These are phyloP conservation scores for Falco berigora DNA, from an alignment of 2,797 vertebrate species.

Conservation along the genomic window DNA sequence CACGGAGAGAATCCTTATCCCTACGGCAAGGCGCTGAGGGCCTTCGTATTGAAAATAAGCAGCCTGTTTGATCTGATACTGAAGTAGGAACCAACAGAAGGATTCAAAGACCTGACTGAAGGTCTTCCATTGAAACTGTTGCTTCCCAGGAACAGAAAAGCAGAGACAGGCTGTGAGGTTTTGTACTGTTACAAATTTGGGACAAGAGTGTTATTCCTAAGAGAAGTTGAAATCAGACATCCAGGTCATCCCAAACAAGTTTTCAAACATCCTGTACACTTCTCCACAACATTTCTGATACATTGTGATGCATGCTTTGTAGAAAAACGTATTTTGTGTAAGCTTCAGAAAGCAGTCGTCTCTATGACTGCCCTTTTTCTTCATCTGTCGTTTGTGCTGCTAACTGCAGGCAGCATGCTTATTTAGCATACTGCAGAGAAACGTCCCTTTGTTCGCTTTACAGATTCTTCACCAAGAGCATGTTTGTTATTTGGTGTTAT, in stretches of 20 bases:
- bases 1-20: not conserved
- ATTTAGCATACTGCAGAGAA: not conserved
- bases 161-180: not conserved
- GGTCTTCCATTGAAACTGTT: not conserved
- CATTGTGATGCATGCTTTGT: not conserved
- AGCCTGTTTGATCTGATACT: not conserved
- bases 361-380: not conserved
- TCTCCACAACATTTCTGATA: not conserved
- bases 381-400: not conserved
- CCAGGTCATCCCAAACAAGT: not conserved
- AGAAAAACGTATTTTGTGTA: not conserved
- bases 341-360: not conserved
- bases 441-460: not conserved
- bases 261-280: not conserved
- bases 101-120: not conserved
- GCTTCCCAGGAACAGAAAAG: not conserved
- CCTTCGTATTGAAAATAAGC: not conserved
- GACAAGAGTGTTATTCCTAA: not conserved
- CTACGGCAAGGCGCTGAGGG: not conserved
- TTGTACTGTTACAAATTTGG: not conserved
- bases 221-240: not conserved
- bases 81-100: not conserved
- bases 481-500: conserved; percentile 3
- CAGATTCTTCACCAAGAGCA: not conserved
- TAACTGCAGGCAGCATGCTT: not conserved